A percentile compares a stretch with the other conserved stretches of the same genome.
Evolutionary conservation across 2,888 invertebrate species (phyloP).

Genomic region (Hydriomena furcata): DNA sequence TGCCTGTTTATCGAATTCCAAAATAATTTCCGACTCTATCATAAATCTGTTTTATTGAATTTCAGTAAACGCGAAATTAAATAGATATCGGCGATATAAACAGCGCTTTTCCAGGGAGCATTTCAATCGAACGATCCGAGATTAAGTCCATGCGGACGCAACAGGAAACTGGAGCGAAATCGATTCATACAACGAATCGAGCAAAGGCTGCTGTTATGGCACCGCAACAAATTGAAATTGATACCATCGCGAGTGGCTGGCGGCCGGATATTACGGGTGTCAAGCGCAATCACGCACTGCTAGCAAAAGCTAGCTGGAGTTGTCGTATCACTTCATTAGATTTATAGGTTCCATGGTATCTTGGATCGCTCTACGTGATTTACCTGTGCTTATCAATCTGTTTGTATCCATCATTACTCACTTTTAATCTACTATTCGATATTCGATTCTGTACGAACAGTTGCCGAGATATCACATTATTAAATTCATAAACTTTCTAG

Average conservation of each 20-base stretch:
- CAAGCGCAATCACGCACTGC: constrained; percentile 77
- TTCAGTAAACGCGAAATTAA: constrained; percentile 55
- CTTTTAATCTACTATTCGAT: too few species aligned
- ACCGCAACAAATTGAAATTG: constrained; percentile 82
- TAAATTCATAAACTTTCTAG: not conserved
- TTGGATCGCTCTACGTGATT: constrained; percentile 12
- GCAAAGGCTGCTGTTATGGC: constrained; percentile 72
- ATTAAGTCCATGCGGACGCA: constrained; percentile 74
- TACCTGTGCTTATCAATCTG: not conserved
- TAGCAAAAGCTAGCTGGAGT: constrained; percentile 40
- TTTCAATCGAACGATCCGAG: constrained; percentile 69
- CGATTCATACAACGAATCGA: constrained; percentile 76
- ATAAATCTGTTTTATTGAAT: constrained; percentile 53
- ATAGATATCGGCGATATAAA: constrained; percentile 55
- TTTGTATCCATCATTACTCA: too few species aligned
- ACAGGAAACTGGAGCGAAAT: constrained; percentile 79
- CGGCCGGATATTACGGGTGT: constrained; percentile 81
- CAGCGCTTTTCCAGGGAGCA: constrained; percentile 53
- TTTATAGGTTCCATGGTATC: constrained; percentile 38
- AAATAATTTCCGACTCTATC: constrained; percentile 39
- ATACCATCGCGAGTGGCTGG: constrained; percentile 74
- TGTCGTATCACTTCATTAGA: constrained; percentile 52
- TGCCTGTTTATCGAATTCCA: constrained; percentile 38
- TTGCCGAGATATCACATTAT: not conserved
- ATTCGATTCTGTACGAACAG: not conserved